phyloP scores from a whole-genome alignment of 1,140 invertebrate genomes.

The Drosophila saltans region DNA sequence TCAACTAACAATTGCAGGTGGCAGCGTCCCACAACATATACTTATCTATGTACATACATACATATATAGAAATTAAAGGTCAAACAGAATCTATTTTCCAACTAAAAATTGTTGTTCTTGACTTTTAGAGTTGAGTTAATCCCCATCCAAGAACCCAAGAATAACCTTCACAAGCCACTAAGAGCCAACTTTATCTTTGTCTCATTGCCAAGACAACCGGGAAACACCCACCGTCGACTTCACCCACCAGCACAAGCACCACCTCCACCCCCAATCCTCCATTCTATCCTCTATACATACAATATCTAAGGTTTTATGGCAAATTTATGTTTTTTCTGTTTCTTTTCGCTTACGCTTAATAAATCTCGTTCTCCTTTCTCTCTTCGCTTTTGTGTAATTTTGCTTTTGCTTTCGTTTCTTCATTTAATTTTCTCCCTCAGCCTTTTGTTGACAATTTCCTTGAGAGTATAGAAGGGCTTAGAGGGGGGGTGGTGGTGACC shows the following conservation, averaged over 20 bases:
- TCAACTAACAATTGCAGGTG: conserved; percentile 22
- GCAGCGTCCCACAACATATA: too few relatives aligned
- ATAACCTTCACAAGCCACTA: conserved; percentile 29
- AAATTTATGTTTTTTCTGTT: conserved; percentile 64
- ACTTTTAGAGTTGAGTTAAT: conserved; percentile 34
- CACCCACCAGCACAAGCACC: background rate
- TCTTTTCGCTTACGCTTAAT: conserved; percentile 49
- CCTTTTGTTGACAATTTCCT: conserved; percentile 35
- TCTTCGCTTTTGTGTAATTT: conserved; percentile 17
- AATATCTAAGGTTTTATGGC: conserved; percentile 34
- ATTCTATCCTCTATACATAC: background rate
- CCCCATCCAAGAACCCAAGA: conserved; percentile 12
- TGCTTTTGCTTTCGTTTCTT: conserved; percentile 34
- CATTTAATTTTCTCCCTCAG: conserved; percentile 2
- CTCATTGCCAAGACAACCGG: conserved; percentile 48
- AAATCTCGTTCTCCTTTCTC: conserved; percentile 52
- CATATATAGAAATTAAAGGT: conserved; percentile 33
- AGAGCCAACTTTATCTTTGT: conserved; percentile 35
- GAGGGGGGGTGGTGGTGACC: conserved; percentile 23
- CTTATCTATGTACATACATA: too few relatives aligned
- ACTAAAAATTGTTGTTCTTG: conserved; percentile 30
- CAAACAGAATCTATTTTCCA: conserved; percentile 31
- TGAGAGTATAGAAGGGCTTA: background rate
- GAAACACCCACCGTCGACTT: background rate
- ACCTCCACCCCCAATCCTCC: background rate